phyloP scores from a whole-genome alignment of 2,888 invertebrate species.

The Pseudoips prasinana region DNA sequence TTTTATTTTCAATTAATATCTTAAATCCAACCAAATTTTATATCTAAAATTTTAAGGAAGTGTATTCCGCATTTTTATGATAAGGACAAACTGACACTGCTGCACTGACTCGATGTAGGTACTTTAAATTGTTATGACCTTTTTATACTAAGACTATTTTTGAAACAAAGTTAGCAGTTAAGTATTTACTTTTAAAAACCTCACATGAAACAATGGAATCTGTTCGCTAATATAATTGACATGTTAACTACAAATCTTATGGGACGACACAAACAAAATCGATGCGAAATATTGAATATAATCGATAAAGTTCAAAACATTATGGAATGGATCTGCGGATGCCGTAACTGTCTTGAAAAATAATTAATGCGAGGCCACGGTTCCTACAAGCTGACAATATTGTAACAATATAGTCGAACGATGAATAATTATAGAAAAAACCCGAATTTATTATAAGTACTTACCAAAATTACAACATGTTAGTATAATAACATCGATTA shows the following conservation, averaged over 20 bases:
- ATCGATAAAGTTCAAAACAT: conserved; percentile 22
- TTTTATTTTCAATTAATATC: no score
- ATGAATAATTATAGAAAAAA: conserved; percentile 32
- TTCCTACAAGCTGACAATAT: conserved; percentile 44
- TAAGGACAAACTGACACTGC: no score
- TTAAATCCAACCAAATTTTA: no score
- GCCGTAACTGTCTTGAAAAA: conserved; percentile 51
- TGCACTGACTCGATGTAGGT: no score
- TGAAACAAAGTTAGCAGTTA: not conserved
- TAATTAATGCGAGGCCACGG: conserved; percentile 61
- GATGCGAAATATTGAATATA: conserved; percentile 17
- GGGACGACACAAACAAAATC: conserved; percentile 41
- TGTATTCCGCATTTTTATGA: no score
- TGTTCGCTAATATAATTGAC: conserved; percentile 40
- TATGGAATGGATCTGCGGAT: conserved; percentile 63
- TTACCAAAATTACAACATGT: conserved; percentile 56
- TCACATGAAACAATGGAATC: conserved; percentile 9
- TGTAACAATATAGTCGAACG: conserved; percentile 17
- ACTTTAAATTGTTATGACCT: no score
- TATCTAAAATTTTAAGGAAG: no score
- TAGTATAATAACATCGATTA: conserved; percentile 48
- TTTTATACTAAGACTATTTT: no score
- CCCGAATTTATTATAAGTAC: conserved; percentile 65
- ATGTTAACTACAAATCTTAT: conserved; percentile 25
- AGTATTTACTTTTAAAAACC: conserved; percentile 4